Base-by-base conservation (phyloP, 2,797 vertebrate species). In the Enteromius thamalakanensis region DNA sequence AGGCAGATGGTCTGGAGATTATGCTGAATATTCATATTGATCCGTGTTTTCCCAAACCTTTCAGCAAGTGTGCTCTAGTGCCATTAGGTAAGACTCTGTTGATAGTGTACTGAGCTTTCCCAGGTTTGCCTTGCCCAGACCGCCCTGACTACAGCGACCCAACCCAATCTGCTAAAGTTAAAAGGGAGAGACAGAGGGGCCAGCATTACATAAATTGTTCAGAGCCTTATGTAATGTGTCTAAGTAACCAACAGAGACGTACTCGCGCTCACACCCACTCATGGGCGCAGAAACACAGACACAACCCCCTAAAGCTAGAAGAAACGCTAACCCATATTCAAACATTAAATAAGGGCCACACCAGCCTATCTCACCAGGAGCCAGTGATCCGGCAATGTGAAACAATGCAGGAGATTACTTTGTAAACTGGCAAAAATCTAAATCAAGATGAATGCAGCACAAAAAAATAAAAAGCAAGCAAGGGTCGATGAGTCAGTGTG, bases 1-100 rank as follows among this genome's bases (percentile, higher is more conserved):
- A 87, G 76, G 84, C 83, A 87, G 85, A 88, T 87, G 84, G 84
- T 76, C 84, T 84, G 72, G 64, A 82, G 84, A 88, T 87, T 84
- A 85, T 84, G 81, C 79, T 84, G 85, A 87, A 82, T 85, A 81
- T 88, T 88, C 84, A 87, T 84, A 87, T 88, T 77, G 85, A 88
- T 87, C 70, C 23, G 37, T 87, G 84, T 88, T 88, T 85, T 88
- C 70, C 70, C 71, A 81, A 85, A 87, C 70, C 72, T 79, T 85
- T 87, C 79, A 80, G 81, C 64, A 45, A 86, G 81, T 58, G 85
- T 84, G 83, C 78, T 81, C 64, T 51, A 75, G 79, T 71, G 64
- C 83, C 78, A 84, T 83, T 85, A 23, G 53, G 83, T 81, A 77
- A 83, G 82, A 84, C 83, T 85, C 77, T 85, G 85, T 83, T 88